These are phyloP conservation scores for Pyrrhosoma nymphula DNA, from an alignment of 2,888 invertebrate species.

Conservation along the genomic window DNA sequence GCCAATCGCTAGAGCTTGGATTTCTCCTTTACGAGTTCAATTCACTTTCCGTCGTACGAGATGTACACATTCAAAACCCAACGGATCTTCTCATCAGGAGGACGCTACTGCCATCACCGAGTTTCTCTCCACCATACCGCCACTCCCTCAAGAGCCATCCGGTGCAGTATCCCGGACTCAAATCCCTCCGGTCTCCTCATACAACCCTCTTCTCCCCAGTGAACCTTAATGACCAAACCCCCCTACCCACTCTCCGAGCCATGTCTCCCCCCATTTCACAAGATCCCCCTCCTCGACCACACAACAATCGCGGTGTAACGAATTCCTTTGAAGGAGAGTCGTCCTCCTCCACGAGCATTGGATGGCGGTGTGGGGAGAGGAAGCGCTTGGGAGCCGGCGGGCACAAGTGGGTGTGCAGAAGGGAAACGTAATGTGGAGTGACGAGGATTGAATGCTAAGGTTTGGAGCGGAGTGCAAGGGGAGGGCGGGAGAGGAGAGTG, in stretches of 20 bases:
- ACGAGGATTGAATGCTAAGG: neutral
- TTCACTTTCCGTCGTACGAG: too few relatives aligned
- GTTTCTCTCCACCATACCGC: too few relatives aligned
- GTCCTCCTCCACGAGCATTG: neutral
- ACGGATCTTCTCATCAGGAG: too few relatives aligned
- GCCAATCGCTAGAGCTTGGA: too few relatives aligned
- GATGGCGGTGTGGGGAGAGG: neutral
- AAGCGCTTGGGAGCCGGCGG: neutral
- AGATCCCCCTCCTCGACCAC: neutral
- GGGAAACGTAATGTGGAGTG: neutral
- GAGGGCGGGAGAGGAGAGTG: neutral
- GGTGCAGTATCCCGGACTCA: too few relatives aligned
- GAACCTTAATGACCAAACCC: neutral
- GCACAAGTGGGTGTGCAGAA: neutral
- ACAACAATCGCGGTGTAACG: slow-evolving; percentile 17
- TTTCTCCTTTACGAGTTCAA: too few relatives aligned
- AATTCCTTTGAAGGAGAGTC: neutral
- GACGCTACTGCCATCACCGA: too few relatives aligned
- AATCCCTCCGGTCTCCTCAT: too few relatives aligned
- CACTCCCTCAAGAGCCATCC: too few relatives aligned
- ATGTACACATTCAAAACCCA: too few relatives aligned
- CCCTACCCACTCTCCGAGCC: neutral
- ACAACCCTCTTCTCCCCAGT: too few relatives aligned
- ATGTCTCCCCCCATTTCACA: neutral
- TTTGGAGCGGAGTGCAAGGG: neutral